phyloP scores from a whole-genome alignment of 2,888 invertebrate species.

The Coecobrya sp. region DNA sequence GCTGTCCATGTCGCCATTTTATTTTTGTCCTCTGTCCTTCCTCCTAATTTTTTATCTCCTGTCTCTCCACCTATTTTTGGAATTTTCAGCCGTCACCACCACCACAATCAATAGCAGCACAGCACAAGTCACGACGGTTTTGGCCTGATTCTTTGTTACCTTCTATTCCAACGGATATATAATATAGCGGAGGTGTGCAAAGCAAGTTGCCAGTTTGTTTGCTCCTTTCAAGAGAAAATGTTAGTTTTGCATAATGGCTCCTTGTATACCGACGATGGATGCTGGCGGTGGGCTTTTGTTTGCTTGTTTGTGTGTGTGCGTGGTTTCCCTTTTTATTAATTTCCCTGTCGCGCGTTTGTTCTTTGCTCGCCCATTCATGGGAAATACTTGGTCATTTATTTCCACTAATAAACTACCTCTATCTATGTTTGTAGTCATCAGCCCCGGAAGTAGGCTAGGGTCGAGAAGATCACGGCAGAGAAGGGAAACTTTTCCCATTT shows the following conservation, averaged over 20 bases:
- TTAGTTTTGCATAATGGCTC: too few relatives aligned
- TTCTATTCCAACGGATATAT: not conserved
- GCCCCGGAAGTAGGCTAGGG: conserved; percentile 12
- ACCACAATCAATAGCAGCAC: not conserved
- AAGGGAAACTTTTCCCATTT: not conserved
- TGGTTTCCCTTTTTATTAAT: not conserved
- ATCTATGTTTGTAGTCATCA: not conserved
- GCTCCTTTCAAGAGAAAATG: too few relatives aligned
- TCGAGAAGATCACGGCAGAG: conserved; percentile 10
- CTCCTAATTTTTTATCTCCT: not conserved
- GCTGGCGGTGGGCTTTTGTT: too few relatives aligned
- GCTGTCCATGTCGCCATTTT: not conserved
- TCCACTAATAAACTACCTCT: not conserved
- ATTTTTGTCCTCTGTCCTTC: not conserved
- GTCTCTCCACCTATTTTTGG: not conserved
- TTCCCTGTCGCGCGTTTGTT: not conserved
- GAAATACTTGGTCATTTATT: not conserved
- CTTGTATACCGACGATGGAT: too few relatives aligned
- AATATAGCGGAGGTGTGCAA: not conserved
- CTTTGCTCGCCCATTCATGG: not conserved
- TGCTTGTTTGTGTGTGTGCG: too few relatives aligned
- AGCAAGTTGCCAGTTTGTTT: not conserved
- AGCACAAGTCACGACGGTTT: not conserved
- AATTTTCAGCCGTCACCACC: not conserved
- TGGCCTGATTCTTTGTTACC: not conserved